These are phyloP conservation scores for Bombus difficillimus DNA, from an alignment of 1,140 invertebrate genomes.

Conservation along the genomic window DNA sequence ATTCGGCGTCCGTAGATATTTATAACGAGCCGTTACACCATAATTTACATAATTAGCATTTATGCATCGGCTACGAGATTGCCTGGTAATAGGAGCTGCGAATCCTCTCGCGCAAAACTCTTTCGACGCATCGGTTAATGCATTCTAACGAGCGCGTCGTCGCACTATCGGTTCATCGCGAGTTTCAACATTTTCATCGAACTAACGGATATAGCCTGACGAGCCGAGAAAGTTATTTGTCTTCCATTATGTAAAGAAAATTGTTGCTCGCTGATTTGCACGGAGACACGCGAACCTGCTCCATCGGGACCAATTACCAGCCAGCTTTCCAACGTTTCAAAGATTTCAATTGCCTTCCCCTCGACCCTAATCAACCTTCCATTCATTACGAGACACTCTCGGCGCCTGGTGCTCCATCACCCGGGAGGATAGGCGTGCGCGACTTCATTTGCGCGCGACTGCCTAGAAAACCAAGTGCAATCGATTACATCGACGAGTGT, in stretches of 20 bases:
- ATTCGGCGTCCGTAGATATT: constrained; percentile 11
- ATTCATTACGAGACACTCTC: constrained; percentile 31
- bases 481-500: constrained; percentile 49
- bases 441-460: constrained; percentile 40
- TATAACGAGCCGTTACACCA: constrained; percentile 41
- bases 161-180: background rate
- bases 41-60: constrained; percentile 49
- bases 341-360: constrained; percentile 28
- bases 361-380: constrained; percentile 40
- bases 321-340: background rate
- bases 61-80: constrained; percentile 21
- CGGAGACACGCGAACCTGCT: background rate
- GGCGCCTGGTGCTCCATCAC: constrained; percentile 11
- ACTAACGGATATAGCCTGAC: background rate
- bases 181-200: background rate
- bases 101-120: background rate
- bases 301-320: constrained; percentile 19
- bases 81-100: background rate
- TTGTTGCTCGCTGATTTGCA: background rate
- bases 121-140: too few species aligned
- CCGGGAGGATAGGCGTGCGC: constrained; percentile 20
- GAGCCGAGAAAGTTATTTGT: constrained; percentile 12
- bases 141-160: background rate
- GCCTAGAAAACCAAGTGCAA: constrained; percentile 33
- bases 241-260: background rate